Base-by-base conservation (phyloP, 2,888 invertebrate species). In the Leuctra nigra region DNA sequence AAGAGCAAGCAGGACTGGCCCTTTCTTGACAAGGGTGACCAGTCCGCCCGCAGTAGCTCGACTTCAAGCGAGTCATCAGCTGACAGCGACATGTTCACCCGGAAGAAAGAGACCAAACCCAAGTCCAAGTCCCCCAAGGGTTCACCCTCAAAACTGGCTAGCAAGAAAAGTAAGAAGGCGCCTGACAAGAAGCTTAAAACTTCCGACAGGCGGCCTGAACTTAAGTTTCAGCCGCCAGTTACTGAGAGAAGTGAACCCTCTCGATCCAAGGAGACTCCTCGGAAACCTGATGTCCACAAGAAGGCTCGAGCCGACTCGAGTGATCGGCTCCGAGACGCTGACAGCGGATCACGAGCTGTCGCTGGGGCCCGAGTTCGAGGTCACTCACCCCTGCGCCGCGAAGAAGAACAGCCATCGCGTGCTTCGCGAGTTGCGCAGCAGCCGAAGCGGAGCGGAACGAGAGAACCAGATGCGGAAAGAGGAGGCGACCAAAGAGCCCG, bases 121-220 rank as follows among this genome's bases (percentile, higher is more conserved):
- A 63, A 62, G 55, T 54, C 61, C 63, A 20, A 64, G 68, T 24
- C 67, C 69, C 18, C 68, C 69, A 61, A 59, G 56, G 29, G 22
- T 48, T 48, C 48, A 25, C 23, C 53, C 54, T 61, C 62, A 56
- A 62, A 65, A 60, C 61, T 61, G 63, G 69, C 68, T 64, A 72
- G 72, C 65, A 74, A 74, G 69, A 76, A 75, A 72, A 71, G 72
- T 69, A 80, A 78, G 73, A 83, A 81, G 80, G 79, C 82, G 79
- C 82, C 83, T 72, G 84, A 84, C 75, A 84, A 84, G 84, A 85
- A 84, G 84, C 84, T 84, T 82, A 85, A 84, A 84, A 84, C 84
- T 84, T 84, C 84, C 83, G 84, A 84, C 80, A 81, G 82, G 83
- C 79, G 80, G 79, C 79, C 81, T 80, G 83, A 81, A 78, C 78